phyloP scores from a whole-genome alignment of 1,140 invertebrate genomes.

The Trichonephila inaurata region DNA sequence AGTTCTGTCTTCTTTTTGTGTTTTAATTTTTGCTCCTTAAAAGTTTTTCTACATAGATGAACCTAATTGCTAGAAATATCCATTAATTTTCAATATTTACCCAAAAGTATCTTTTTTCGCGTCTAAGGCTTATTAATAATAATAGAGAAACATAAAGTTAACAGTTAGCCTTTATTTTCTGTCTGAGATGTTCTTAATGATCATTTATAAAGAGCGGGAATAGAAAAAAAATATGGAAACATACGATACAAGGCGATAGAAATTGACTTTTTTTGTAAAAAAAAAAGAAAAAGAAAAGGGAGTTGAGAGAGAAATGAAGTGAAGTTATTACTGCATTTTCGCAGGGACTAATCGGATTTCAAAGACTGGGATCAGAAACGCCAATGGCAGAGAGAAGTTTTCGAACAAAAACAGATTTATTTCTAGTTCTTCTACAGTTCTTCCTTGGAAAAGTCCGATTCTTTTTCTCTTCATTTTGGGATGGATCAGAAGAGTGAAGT shows the following conservation, averaged over 20 bases:
- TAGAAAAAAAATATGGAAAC: background rate
- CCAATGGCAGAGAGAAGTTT: slow-evolving; percentile 30
- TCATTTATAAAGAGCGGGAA: background rate
- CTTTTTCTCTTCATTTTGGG: background rate
- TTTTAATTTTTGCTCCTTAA: background rate
- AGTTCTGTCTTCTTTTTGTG: background rate
- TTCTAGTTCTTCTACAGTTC: background rate
- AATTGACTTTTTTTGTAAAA: background rate
- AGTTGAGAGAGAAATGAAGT: background rate
- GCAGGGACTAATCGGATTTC: slow-evolving; percentile 40
- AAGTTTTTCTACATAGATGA: background rate
- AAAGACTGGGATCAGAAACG: background rate
- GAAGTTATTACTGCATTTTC: slow-evolving; percentile 46
- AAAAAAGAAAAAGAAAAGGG: background rate
- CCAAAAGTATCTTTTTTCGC: background rate
- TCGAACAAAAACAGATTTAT: slow-evolving; percentile 23
- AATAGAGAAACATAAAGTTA: background rate
- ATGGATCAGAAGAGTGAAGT: background rate
- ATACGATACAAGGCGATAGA: slow-evolving; percentile 6
- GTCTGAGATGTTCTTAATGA: background rate
- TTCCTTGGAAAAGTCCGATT: background rate
- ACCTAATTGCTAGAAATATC: background rate
- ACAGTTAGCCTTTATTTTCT: slow-evolving; percentile 4
- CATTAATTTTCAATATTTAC: background rate
- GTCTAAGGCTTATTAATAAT: background rate